phyloP scores from a whole-genome alignment of 2,888 invertebrate species.

The Merodon equestris region DNA sequence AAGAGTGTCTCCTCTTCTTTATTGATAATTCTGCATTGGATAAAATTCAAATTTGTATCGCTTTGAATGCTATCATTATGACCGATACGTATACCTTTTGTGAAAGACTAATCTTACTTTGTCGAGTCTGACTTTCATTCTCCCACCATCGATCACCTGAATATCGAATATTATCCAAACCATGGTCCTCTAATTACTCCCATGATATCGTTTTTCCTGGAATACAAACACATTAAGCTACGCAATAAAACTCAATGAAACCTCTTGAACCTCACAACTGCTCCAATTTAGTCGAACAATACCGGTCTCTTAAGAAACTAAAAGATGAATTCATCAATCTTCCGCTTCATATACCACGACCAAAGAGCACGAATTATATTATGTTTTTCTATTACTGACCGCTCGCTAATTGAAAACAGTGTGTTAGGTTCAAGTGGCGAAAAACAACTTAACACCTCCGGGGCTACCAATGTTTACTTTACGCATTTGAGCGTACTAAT shows the following conservation, averaged over 20 bases:
- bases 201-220: no score
- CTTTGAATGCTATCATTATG: no score
- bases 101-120: no score
- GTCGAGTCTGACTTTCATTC: no score
- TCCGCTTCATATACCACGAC: slow-evolving; percentile 24
- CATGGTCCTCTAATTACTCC: no score
- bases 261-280: slow-evolving; percentile 27
- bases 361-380: slow-evolving; percentile 32
- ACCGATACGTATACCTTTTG: no score
- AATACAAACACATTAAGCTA: no score
- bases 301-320: slow-evolving; percentile 40
- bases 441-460: slow-evolving; percentile 59
- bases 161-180: no score
- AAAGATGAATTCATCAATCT: background rate
- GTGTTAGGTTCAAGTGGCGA: slow-evolving; percentile 48
- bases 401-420: slow-evolving; percentile 50
- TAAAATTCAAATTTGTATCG: no score
- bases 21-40: no score
- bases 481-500: slow-evolving; percentile 32
- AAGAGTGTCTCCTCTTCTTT: no score
- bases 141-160: no score
- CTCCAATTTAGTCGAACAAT: slow-evolving; percentile 51
- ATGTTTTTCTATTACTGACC: slow-evolving; percentile 55
- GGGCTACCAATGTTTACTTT: slow-evolving; percentile 29
- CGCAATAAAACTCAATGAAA: background rate